These are phyloP conservation scores for Corticium candelabrum DNA, from an alignment of 37 sponge, comb jelly and placozoan species.

Conservation along the genomic window DNA sequence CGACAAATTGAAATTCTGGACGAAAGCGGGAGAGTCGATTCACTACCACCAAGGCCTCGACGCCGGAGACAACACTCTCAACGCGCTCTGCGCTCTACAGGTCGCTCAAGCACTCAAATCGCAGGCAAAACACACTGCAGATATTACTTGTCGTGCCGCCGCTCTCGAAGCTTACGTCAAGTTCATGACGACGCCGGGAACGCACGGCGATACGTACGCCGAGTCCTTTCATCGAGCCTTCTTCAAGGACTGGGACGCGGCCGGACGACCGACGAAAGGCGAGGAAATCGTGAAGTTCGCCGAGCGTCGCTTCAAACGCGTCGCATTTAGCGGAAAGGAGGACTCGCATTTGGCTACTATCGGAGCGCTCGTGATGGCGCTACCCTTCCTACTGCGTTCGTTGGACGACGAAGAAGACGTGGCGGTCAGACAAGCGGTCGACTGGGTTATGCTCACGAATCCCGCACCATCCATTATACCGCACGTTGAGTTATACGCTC, in stretches of 20 bases:
- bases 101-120: neutral
- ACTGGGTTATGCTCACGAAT: neutral
- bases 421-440: neutral
- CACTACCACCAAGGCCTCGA: neutral
- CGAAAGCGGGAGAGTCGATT: neutral
- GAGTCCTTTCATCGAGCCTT: neutral
- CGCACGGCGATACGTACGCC: conserved; percentile 3
- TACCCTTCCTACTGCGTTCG: neutral
- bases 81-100: neutral
- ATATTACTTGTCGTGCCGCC: neutral
- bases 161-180: neutral
- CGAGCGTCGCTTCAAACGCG: neutral
- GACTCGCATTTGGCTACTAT: neutral
- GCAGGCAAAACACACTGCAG: neutral
- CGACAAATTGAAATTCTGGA: neutral
- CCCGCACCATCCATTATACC: neutral
- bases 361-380: neutral
- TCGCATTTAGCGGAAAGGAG: neutral
- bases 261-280: neutral
- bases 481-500: neutral
- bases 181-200: neutral
- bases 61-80: conserved; percentile 1
- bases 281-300: neutral
- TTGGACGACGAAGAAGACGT: neutral
- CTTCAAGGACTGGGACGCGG: neutral